Evolutionary conservation across 2,888 invertebrate genomes (phyloP), one percentile per base, ranked within the genome.

Genomic region (Chloroclystis v-ata): DNA sequence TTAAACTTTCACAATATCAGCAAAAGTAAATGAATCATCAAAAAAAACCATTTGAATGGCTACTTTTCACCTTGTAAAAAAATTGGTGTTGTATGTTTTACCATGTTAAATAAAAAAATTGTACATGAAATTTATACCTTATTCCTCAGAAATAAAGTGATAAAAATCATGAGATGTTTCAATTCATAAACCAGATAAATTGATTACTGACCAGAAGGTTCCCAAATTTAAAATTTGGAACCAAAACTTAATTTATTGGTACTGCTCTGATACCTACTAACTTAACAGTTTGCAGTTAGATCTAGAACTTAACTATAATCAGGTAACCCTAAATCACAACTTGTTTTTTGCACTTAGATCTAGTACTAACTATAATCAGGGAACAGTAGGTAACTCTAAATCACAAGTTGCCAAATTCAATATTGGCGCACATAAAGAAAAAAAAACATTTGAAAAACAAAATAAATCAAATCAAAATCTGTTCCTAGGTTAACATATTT

Each of bases 81-180:
- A 49, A 62, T 63, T 62, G 59, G 38, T 56, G 8, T n/a, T n/a
- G 54, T 12, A 43, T 46, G 38, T 49, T 46, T 46, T 13, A 9
- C 10, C 4, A 26, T 10, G 13, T 35, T 40, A 43, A 38, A 32
- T 13, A n/a, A 33, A 49, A 37, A 35, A 11, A 14, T 5, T 5
- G 28, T 9, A 13, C 50, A 32, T 32, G 32, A 33, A n/a, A 52
- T 63, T 57, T 38, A 4, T 8, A 42, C 52, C 28, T 47, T 49
- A 59, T 68, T 60, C 14, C 28, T 51, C 32, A 56, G 10, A 26
- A 65, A 65, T 58, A 59, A 37, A 33, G 43, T n/a, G 44, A 30
- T n/a, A 62, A 42, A 72, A 60, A 62, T 54, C 43, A 4, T 29
- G 41, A 37, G 25, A 26, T n/a, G 26, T 8, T 8, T 8, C 8